Evolutionary conservation across 2,888 invertebrate genomes (phyloP).

Genomic region (Drosophila fungiperda): DNA sequence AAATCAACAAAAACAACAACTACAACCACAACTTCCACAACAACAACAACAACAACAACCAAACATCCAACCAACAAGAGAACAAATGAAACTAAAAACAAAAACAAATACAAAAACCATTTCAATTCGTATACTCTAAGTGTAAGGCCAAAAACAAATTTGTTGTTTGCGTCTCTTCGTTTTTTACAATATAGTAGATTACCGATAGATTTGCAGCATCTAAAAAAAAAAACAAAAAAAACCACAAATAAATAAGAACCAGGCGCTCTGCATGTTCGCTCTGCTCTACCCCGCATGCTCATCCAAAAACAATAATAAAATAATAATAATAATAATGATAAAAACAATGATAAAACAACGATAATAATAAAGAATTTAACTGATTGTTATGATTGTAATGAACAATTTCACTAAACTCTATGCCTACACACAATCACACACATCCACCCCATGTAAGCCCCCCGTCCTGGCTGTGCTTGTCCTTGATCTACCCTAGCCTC

Average conservation of each 20-base stretch:
- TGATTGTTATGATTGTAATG: conserved; percentile 17
- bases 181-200: conserved; percentile 7
- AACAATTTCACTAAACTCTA: conserved; percentile 14
- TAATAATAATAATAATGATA: neutral
- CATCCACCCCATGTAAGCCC: conserved; percentile 25
- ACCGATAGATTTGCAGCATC: conserved; percentile 19
- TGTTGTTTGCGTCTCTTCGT: conserved; percentile 37
- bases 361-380: conserved; percentile 30
- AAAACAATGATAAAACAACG: conserved; percentile 1
- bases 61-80: conserved; percentile 59
- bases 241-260: neutral
- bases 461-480: conserved; percentile 24
- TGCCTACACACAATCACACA: conserved; percentile 2
- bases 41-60: conserved; percentile 46
- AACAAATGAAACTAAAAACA: conserved; percentile 56
- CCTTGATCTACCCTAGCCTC: conserved; percentile 5
- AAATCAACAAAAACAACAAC: conserved; percentile 54
- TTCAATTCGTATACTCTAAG: conserved; percentile 49
- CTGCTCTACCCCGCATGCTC: conserved; percentile 47
- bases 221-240: conserved; percentile 4
- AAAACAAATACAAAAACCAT: conserved; percentile 7
- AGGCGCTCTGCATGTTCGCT: conserved; percentile 45
- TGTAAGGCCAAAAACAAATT: conserved; percentile 55
- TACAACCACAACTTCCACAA: conserved; percentile 38
- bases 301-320: conserved; percentile 21